Conservation (phyloP, 2,797 vertebrate genomes). For the Sternotherus odoratus region DNA sequence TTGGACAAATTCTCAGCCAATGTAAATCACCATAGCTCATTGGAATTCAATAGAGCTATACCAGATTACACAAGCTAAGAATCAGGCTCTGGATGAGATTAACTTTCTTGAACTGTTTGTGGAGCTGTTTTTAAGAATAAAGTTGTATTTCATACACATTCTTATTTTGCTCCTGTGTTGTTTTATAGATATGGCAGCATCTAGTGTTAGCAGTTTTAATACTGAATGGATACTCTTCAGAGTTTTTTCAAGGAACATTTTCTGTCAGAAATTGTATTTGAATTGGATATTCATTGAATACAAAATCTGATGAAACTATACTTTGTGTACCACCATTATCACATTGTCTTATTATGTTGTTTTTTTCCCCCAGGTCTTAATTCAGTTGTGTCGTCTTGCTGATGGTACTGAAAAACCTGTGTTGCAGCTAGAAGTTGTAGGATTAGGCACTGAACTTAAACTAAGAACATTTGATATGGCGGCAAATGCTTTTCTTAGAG, state of each 20-base stretch:
- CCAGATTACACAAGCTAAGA: background rate
- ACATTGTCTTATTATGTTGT: background rate
- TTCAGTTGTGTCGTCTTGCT: conserved; percentile 89
- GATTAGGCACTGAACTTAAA: conserved; percentile 92
- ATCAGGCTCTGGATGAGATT: background rate
- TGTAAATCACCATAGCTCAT: background rate
- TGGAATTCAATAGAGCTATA: background rate
- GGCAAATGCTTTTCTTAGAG: conserved; percentile 90
- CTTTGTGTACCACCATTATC: background rate
- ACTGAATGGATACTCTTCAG: background rate
- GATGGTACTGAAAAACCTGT: conserved; percentile 85
- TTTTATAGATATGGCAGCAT: background rate
- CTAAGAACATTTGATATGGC: conserved; percentile 92
- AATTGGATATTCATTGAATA: background rate
- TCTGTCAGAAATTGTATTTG: background rate
- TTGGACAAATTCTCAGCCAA: background rate
- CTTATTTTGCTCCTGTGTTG: background rate
- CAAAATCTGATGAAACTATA: background rate
- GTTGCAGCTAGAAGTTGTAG: conserved; percentile 88
- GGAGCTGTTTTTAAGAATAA: background rate
- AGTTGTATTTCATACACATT: background rate
- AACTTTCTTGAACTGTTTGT: background rate
- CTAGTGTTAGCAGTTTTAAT: background rate
- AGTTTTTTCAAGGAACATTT: background rate
- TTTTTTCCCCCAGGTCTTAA: conserved; percentile 83